Percentiles rank a stretch among this genome's conserved stretches.
These are phyloP conservation scores for Amphipyra tragopoginis DNA, from an alignment of 2,888 invertebrate genomes.

Conservation along the genomic window DNA sequence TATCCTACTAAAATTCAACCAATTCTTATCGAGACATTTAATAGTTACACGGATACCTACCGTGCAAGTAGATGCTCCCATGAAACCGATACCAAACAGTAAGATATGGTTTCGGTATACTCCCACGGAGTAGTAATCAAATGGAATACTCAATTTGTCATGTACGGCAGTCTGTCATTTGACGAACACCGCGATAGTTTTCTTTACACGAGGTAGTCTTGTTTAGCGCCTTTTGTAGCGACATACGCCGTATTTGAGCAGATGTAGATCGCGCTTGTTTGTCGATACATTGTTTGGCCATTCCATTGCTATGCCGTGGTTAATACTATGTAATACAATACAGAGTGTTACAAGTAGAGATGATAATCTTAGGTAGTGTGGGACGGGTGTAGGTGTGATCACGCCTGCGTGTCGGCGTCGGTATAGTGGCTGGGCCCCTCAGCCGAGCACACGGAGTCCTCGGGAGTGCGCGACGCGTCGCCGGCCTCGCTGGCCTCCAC, in stretches of 20 bases:
- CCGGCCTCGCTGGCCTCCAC: conserved; percentile 92
- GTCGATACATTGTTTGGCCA: not conserved
- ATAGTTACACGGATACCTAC: conserved; percentile 23
- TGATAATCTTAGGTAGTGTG: conserved; percentile 1
- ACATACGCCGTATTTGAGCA: too few relatives aligned
- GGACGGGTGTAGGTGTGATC: conserved; percentile 59
- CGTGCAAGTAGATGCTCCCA: conserved; percentile 22
- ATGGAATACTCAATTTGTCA: conserved; percentile 12
- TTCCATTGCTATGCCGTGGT: conserved; percentile 10
- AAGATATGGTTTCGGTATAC: conserved; percentile 14
- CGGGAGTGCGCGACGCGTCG: conserved; percentile 96
- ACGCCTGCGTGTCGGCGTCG: conserved; percentile 88
- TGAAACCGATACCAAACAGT: conserved; percentile 24
- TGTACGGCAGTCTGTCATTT: not conserved
- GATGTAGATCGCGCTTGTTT: too few relatives aligned
- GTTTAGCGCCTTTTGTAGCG: too few relatives aligned
- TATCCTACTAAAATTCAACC: conserved; percentile 53
- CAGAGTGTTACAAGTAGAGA: conserved; percentile 49
- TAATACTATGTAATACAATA: conserved; percentile 6
- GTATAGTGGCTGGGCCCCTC: conserved; percentile 94
- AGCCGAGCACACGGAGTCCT: conserved; percentile 97
- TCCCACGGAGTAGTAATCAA: conserved; percentile 24
- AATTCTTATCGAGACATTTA: conserved; percentile 33
- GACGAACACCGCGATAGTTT: not conserved
- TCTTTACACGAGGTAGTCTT: too few relatives aligned